A percentile compares a stretch with the other conserved stretches of the same genome.
Evolutionary conservation across 2,113 vertebrate genomes (phyloP).

Genomic region (Sclerurus mexicanus): DNA sequence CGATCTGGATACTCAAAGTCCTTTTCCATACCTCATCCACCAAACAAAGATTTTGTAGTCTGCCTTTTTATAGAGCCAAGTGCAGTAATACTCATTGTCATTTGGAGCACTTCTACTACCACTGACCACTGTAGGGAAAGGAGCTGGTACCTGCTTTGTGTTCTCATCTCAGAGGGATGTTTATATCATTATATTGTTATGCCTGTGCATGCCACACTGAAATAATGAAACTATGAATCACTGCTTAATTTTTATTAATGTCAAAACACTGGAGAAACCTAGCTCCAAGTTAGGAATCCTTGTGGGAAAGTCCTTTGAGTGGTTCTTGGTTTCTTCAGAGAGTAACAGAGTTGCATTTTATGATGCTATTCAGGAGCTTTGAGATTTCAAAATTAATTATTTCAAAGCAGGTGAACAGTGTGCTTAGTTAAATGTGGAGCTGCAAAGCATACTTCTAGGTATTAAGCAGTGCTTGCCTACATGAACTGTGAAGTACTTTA

Average conservation of each 20-base stretch:
- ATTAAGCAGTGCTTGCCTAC: background rate
- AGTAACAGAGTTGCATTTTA: background rate
- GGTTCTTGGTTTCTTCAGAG: background rate
- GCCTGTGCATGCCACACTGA: rapidly evolving
- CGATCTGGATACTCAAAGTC: background rate
- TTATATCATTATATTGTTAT: background rate
- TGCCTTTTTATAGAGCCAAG: background rate
- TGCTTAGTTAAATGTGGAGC: background rate
- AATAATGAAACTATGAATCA: background rate
- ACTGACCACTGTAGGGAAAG: background rate
- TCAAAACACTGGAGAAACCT: background rate
- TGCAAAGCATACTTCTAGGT: background rate
- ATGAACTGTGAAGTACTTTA: background rate
- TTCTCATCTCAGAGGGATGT: background rate
- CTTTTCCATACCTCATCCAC: background rate
- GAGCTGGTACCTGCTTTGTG: background rate
- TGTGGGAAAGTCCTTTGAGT: background rate
- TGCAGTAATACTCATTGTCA: rapidly evolving
- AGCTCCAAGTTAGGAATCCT: background rate
- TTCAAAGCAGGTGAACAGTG: background rate
- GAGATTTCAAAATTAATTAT: background rate
- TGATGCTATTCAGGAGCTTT: background rate
- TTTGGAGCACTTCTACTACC: background rate
- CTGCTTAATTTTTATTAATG: background rate
- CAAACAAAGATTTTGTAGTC: background rate